Percentiles rank a stretch among this genome's conserved stretches.
phyloP scores from a whole-genome alignment of 2,113 vertebrate genomes.

The Cavia porcellus region DNA sequence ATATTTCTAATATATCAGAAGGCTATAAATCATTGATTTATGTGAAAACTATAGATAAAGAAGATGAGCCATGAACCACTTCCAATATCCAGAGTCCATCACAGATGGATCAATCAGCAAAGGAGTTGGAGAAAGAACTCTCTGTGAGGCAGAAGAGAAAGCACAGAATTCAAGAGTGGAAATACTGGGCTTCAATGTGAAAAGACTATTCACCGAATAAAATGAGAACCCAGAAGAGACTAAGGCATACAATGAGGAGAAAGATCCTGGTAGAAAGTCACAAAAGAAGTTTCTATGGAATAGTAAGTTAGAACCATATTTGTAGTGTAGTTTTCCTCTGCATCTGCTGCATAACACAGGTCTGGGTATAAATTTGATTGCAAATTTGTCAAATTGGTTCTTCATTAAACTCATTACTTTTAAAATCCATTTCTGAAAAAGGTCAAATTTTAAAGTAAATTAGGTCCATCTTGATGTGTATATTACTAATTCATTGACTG shows the following conservation, averaged over 20 bases:
- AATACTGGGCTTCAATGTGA: accelerated
- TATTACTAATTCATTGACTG: background rate
- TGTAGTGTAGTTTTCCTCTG: background rate
- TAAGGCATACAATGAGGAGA: background rate
- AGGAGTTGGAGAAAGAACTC: background rate
- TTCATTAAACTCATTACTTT: constrained; percentile 32
- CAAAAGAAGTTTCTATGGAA: background rate
- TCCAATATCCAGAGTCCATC: background rate
- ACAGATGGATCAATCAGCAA: background rate
- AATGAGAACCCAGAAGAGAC: background rate
- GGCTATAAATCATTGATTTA: background rate
- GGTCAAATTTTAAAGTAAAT: constrained; percentile 5
- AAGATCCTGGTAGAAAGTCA: background rate
- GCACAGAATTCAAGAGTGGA: background rate
- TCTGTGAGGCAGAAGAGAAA: background rate
- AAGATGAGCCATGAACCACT: background rate
- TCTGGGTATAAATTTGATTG: background rate
- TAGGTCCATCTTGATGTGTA: background rate
- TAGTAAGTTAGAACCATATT: background rate
- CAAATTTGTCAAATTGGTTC: constrained; percentile 3
- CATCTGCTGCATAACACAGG: background rate
- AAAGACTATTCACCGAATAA: background rate
- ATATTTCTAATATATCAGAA: background rate
- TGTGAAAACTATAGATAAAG: background rate
- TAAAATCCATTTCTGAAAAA: constrained; percentile 33